Percentiles rank a stretch among this genome's conserved stretches.
These are phyloP conservation scores for Proteles cristata DNA, from an alignment of 2,113 vertebrate genomes.

Conservation along the genomic window DNA sequence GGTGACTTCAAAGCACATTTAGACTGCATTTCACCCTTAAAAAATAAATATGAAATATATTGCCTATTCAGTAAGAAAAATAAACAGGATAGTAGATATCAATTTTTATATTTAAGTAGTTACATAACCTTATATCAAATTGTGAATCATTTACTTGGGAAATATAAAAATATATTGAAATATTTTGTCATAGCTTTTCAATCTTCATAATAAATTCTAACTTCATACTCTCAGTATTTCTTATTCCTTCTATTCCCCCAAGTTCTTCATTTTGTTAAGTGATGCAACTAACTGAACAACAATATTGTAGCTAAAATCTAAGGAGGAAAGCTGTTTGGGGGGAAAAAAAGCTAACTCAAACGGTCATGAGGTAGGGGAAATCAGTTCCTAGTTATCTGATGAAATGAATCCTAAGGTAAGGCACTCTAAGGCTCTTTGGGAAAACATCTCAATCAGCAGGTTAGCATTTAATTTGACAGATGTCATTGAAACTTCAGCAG, in stretches of 20 bases:
- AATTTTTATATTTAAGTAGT: conserved; percentile 11
- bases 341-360: background rate
- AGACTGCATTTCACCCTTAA: background rate
- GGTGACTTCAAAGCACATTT: background rate
- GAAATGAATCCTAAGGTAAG: background rate
- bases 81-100: background rate
- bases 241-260: background rate
- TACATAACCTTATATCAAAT: background rate
- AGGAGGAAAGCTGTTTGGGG: background rate
- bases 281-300: background rate
- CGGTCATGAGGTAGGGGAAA: background rate
- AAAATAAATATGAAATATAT: conserved; percentile 10
- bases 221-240: background rate
- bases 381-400: background rate
- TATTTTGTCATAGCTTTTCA: background rate
- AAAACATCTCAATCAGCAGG: conserved; percentile 18
- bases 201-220: background rate
- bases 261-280: background rate
- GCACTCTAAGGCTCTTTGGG: background rate
- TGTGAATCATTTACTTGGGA: background rate
- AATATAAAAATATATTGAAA: background rate
- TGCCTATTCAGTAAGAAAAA: background rate
- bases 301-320: background rate
- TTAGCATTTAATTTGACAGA: conserved; percentile 19
- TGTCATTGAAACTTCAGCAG: background rate